Conservation (phyloP, 2,888 invertebrate genomes). For the Nemotelus nigrinus region DNA sequence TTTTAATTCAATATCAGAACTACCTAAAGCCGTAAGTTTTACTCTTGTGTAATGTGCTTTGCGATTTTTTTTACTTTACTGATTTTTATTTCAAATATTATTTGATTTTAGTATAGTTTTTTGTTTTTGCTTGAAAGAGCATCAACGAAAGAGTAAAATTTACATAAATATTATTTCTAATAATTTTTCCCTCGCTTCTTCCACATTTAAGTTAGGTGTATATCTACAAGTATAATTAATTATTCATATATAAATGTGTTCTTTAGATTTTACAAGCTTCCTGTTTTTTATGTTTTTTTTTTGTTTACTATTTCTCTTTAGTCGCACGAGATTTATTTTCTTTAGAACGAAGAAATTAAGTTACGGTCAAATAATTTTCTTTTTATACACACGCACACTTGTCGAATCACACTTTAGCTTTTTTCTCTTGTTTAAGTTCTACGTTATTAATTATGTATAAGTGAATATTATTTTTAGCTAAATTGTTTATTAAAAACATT, state of each 20-base stretch:
- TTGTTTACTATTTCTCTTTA: neutral
- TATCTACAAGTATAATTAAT: neutral
- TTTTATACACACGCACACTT: slow-evolving; percentile 21
- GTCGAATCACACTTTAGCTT: slow-evolving; percentile 34
- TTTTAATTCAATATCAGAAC: slow-evolving; percentile 39
- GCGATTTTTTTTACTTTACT: slow-evolving; percentile 6
- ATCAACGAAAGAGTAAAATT: slow-evolving; percentile 37
- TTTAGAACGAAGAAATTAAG: neutral
- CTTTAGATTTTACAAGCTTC: neutral
- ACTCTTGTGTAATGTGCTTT: slow-evolving; percentile 27
- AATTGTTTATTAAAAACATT: slow-evolving; percentile 17
- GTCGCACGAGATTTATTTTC: slow-evolving; percentile 15
- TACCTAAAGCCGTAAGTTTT: slow-evolving; percentile 41
- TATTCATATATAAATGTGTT: neutral
- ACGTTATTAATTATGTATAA: slow-evolving; percentile 18
- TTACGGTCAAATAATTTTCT: neutral
- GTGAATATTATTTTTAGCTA: slow-evolving; percentile 31
- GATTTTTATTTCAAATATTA: neutral
- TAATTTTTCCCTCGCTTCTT: slow-evolving; percentile 20
- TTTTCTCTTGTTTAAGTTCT: slow-evolving; percentile 7
- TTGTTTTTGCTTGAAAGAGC: slow-evolving; percentile 1
- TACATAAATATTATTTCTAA: slow-evolving; percentile 38
- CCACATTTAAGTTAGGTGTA: slow-evolving; percentile 10
- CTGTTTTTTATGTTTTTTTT: slow-evolving; percentile 8
- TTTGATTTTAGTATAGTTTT: slow-evolving; percentile 9